Evolutionary conservation across 2,113 vertebrate species (phyloP), one percentile per base, ranked within the genome.

Genomic region (Labeo catla): DNA sequence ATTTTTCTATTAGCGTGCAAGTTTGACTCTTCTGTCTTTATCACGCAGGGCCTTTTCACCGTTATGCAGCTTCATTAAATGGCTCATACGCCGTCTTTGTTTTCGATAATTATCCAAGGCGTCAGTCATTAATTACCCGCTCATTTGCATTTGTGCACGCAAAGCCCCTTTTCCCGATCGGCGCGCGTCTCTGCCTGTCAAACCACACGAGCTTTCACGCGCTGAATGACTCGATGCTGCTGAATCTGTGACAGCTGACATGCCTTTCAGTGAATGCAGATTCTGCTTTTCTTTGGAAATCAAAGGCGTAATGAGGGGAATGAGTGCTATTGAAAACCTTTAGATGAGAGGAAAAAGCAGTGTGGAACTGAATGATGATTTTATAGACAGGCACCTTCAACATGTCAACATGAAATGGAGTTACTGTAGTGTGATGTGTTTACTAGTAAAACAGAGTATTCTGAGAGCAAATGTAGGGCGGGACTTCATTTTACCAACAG

Each of bases 51-150:
- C 28, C 8, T 45, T 23, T 84, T 63, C 70, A 63, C 61, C 45
- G 7, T 10, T 61, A 15, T 52, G 83, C 73, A 54, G 87, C 87
- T 87, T 88, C 76, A 87, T 93, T 91, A 89, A 91, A 91, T 87
- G 86, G 85, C 77, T 90, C 90, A 92, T 92, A 90, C 59, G 84
- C 91, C 81, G 36, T 74, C 83, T 93, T 93, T 91, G 91, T 92
- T 94, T 94, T 93, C 88, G 90, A 93, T 95, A 95, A 94, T 95
- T 94, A 94, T 93, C 92, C 89, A 85, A 88, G 86, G 83, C 88
- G 84, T 86, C 43, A 91, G 89, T 93, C 93, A 92, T 93, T 92
- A 92, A 93, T 94, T 91, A 93, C 91, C 87, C 8, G 28, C 66
- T 86, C 90, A 84, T 84, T 84, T 91, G 74, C 86, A 89, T 87